Conservation (phyloP, 2,888 invertebrate species). For the Scaeva pyrastri region DNA sequence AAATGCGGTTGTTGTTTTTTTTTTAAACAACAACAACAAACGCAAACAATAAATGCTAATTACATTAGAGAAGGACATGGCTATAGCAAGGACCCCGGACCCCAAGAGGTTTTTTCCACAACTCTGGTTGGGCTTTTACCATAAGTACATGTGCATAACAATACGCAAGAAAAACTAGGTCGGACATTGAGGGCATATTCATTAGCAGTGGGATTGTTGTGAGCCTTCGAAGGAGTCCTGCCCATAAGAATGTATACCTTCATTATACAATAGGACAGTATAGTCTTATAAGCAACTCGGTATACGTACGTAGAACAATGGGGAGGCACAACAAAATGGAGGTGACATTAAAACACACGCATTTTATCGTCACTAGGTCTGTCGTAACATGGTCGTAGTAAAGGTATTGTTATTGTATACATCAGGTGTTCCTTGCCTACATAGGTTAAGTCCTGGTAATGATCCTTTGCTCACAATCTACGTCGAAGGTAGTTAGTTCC, state of each 20-base stretch:
- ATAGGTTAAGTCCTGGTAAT: conserved; percentile 55
- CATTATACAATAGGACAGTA: background rate
- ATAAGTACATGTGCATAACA: too few species aligned
- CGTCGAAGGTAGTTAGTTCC: background rate
- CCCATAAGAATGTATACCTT: too few species aligned
- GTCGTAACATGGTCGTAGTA: too few species aligned
- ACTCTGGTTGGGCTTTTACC: background rate
- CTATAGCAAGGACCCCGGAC: background rate
- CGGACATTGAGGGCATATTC: conserved; percentile 67
- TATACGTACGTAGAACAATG: background rate
- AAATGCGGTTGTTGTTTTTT: background rate
- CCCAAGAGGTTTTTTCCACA: conserved; percentile 33
- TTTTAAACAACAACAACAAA: conserved; percentile 16
- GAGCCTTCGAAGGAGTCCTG: background rate
- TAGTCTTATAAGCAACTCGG: background rate
- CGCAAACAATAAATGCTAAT: conserved; percentile 52
- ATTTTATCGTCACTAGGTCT: conserved; percentile 35
- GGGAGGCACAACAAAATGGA: conserved; percentile 38
- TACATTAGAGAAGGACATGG: conserved; percentile 22
- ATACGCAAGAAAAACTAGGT: conserved; percentile 53
- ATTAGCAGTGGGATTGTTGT: conserved; percentile 62
- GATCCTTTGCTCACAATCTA: conserved; percentile 32
- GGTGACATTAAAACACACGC: conserved; percentile 37
- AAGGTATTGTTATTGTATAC: too few species aligned
- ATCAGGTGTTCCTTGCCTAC: background rate